Conservation (phyloP, 2,888 invertebrate genomes). For the Euclidia mi region DNA sequence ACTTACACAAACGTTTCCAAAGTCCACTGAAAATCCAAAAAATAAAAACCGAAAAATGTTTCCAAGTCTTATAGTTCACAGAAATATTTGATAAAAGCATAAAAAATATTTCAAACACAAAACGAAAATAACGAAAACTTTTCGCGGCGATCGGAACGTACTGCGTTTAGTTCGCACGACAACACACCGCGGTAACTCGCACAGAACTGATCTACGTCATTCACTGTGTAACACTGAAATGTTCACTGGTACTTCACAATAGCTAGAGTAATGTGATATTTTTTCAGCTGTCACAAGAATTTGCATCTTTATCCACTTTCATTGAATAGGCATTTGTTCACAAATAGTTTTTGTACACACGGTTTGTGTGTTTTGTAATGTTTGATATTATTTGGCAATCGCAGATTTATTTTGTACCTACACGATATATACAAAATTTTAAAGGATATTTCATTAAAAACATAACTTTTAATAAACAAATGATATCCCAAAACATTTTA, state of each 20-base stretch:
- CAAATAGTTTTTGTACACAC: constrained; percentile 6
- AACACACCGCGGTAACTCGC: constrained; percentile 21
- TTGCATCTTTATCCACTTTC: constrained; percentile 23
- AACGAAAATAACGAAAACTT: constrained; percentile 21
- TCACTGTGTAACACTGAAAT: constrained; percentile 27
- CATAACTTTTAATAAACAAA: background rate
- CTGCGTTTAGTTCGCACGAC: constrained; percentile 22
- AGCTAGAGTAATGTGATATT: constrained; percentile 19
- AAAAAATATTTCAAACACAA: constrained; percentile 1
- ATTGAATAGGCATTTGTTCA: constrained; percentile 17
- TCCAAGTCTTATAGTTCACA: constrained; percentile 11
- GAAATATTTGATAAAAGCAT: background rate
- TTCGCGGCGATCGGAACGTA: constrained; percentile 2
- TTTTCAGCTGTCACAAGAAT: constrained; percentile 26
- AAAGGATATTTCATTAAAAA: too few species aligned
- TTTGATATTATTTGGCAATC: too few species aligned
- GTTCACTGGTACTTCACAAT: constrained; percentile 18
- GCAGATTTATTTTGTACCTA: background rate
- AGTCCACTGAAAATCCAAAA: constrained; percentile 14
- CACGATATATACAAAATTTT: too few species aligned
- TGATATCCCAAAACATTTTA: too few species aligned
- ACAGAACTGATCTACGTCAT: constrained; percentile 25
- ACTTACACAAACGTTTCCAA: constrained; percentile 29
- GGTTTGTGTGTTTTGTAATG: background rate
- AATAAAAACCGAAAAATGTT: constrained; percentile 3